Evolutionary conservation across 2,113 vertebrate species (phyloP), one percentile per base, ranked within the genome.

Genomic region (Anolis sagrei): DNA sequence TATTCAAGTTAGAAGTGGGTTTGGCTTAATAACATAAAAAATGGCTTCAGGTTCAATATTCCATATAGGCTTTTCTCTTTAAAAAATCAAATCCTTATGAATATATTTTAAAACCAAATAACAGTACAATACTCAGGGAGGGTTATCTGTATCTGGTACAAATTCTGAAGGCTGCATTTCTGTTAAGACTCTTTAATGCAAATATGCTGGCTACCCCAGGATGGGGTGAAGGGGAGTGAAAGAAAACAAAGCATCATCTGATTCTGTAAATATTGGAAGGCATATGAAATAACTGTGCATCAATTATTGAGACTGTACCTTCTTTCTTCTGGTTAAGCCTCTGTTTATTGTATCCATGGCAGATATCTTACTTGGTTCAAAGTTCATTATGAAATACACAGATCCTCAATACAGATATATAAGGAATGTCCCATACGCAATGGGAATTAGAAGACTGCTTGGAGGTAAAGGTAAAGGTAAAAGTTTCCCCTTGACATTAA

Each of bases 1-100:
- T 96, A 96, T 97, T 96, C 94, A 96, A 96, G 95, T 95, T 94
- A 95, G 92, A 34, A 64, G 91, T 87, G 0, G 95, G 90, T 92
- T 96, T 92, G 0, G 87, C 92, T 95, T 96, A 96, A 95, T 91
- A 93, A 94, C 90, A 96, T 93, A 89, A 93, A 94, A 94, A 95
- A 93, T 91, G 88, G 72, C 91, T 91, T 87, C 84, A 89, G 88
- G 86, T 94, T 94, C 89, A 73, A 72, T 89, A 89, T 89, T 90
- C 87, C 93, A 85, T 89, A 80, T 89, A 87, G 88, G 88, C 92
- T 91, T 84, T 78, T 91, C 92, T 94, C 92, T 93, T 93, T 86
- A 36, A 69, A 76, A 64, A 70, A 70, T 51, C 90, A 94, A 95
- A 93, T 85, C 86, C 92, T 79, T 73, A 76, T 4, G 23, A 92